phyloP scores from a whole-genome alignment of 2,113 vertebrate species.

The Phodopus roborovskii region DNA sequence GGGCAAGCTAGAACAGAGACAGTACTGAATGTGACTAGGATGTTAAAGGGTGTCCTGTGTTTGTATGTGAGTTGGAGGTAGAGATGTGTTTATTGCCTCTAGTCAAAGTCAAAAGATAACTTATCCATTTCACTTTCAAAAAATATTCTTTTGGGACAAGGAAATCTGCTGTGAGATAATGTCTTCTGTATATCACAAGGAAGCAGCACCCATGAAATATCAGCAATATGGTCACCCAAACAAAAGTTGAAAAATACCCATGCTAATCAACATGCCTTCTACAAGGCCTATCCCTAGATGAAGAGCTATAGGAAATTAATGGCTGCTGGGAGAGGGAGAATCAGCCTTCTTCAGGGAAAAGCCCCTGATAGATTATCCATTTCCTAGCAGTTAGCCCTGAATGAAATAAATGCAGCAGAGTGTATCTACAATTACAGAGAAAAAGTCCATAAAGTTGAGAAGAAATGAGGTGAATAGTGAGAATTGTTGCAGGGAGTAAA shows the following conservation, averaged over 20 bases:
- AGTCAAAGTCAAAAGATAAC: neutral
- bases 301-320: neutral
- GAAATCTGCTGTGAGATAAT: neutral
- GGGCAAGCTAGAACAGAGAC: neutral
- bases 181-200: neutral
- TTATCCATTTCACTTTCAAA: neutral
- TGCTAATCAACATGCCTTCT: neutral
- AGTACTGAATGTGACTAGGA: neutral
- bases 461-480: neutral
- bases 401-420: neutral
- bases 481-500: neutral
- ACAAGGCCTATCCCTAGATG: neutral
- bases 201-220: neutral
- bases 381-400: neutral
- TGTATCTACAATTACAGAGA: neutral
- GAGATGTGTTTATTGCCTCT: neutral
- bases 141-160: neutral
- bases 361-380: neutral
- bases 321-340: neutral
- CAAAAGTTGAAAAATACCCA: neutral
- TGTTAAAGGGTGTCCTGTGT: neutral
- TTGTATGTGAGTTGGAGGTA: neutral
- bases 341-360: neutral
- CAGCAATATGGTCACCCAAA: neutral
- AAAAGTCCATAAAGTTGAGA: neutral